Percentiles rank a stretch among this genome's conserved stretches.
Conservation (phyloP, 2,797 vertebrate species). For the Rhynchonycteris naso region DNA sequence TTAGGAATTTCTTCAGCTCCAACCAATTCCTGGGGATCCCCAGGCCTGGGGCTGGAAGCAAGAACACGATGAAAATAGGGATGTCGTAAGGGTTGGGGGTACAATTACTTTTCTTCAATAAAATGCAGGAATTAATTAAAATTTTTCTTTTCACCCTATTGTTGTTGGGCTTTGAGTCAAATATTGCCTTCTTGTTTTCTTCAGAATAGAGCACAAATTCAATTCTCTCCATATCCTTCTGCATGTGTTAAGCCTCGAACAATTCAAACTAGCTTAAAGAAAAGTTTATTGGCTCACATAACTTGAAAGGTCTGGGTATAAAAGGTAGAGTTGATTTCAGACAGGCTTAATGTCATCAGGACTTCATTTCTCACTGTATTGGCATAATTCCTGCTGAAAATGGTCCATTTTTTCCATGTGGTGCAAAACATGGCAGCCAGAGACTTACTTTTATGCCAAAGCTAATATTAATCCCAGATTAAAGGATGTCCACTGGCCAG, state of each 20-base stretch:
- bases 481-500: neutral
- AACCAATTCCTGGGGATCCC: neutral
- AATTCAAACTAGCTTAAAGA: slow-evolving; percentile 6
- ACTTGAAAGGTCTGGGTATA: neutral
- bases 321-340: neutral
- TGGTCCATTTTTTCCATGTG: neutral
- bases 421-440: neutral
- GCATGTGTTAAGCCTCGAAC: neutral
- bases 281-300: neutral
- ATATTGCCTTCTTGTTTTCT: neutral
- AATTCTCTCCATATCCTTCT: neutral
- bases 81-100: neutral
- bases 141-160: neutral
- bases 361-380: neutral
- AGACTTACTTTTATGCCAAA: neutral
- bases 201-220: neutral
- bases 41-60: neutral
- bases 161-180: neutral
- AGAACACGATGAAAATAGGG: neutral
- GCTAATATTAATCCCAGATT: neutral
- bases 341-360: neutral
- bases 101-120: slow-evolving; percentile 26
- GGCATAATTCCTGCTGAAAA: slow-evolving; percentile 11
- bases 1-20: neutral
- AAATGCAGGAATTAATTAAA: slow-evolving; percentile 19